Evolutionary conservation across 1,140 invertebrate genomes (phyloP), one percentile per base, ranked within the genome.

Genomic region (Papilio polyxenes): DNA sequence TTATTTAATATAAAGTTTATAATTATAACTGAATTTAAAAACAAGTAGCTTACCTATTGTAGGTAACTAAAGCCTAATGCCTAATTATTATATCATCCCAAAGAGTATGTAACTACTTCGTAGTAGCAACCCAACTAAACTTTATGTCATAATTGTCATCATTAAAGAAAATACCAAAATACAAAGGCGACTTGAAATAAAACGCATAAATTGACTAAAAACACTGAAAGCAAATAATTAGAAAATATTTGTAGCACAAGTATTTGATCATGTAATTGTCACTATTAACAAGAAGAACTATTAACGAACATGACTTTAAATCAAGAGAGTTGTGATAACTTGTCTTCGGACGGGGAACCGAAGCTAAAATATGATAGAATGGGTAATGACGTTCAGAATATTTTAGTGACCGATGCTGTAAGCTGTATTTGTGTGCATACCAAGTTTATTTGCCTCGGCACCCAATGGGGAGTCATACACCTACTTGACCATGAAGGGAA

Each of bases 401-500:
- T 99, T 89, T 94, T 99, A 5, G 96, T 97, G 89, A 98, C 97
- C 87, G 98, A 99, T 95, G 97, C 97, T 83, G 97, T 98, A 37
- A 98, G 97, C 91, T 99, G 98, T 89, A 97, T 99, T 85, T 97
- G 98, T 86, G 97, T 99, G 17, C 98, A 99, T 95, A 96, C 98
- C 20, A 99, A 99, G 97, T 99, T 99, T 94, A 95, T 99, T 11
- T 98, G 98, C 87, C 90, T 99, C 76, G 99, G 98, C 53, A 98
- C 98, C 31, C 97, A 98, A 89, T 98, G 97, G 96, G 99, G 99
- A 7, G 95, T 96, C 81, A 97, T 99, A 72, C 97, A 99, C 91
- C 95, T 99, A 56, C 91, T 99, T 23, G 98, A 99, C 92, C 98
- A 99, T 92, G 97, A 98, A 90, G 98, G 99, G 0, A 98, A 99